Conservation (phyloP, 1,140 invertebrate genomes). For the Reticulitermes speratus region DNA sequence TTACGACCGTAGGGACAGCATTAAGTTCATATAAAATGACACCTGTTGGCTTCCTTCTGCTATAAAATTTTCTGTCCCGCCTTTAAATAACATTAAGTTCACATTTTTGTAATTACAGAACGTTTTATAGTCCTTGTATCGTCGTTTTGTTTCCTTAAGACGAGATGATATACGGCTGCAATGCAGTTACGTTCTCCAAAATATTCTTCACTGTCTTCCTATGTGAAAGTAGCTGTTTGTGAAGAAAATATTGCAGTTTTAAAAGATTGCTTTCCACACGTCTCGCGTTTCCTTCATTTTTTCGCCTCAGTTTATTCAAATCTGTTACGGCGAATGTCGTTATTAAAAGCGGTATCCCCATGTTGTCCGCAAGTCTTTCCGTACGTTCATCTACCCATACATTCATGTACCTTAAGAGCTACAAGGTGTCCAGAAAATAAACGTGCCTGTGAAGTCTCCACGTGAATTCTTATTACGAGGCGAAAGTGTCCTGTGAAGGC, state of each 20-base stretch:
- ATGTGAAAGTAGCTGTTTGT: background rate
- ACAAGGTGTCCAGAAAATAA: no score
- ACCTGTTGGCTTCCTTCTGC: background rate
- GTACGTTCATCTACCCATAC: no score
- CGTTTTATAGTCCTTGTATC: background rate
- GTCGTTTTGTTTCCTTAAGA: background rate
- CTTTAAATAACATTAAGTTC: background rate
- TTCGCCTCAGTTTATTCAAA: no score
- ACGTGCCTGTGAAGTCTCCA: no score
- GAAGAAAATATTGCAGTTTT: background rate
- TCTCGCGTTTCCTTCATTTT: no score
- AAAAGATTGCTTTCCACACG: no score
- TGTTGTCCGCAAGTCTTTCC: no score
- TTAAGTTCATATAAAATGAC: background rate
- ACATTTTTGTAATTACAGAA: background rate
- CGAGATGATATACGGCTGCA: background rate
- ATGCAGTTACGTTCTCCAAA: background rate
- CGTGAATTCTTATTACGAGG: no score
- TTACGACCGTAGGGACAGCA: background rate
- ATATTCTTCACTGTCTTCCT: background rate
- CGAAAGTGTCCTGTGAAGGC: no score
- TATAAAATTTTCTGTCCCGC: background rate
- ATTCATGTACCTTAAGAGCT: no score
- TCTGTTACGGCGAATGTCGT: no score
- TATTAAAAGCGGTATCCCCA: no score